Evolutionary conservation across 2,113 vertebrate species (phyloP), one percentile per base, ranked within the genome.

Genomic region (Nothobranchius kuhntae): DNA sequence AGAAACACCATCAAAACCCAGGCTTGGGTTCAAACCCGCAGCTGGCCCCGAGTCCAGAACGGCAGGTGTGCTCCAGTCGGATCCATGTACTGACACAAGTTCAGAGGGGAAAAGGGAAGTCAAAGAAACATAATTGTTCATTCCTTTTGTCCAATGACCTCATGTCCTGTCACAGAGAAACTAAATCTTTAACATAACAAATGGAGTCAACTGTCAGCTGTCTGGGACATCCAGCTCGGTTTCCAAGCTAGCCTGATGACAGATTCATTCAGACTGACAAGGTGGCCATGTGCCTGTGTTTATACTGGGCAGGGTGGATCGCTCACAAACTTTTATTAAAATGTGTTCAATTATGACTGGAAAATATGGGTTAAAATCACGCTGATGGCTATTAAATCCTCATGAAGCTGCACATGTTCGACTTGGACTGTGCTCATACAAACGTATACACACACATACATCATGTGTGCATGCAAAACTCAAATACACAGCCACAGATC

Each of bases 161-260:
- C 83, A 90, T 84, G 68, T 86, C 80, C 83, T 86, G 89, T 87
- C 81, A 84, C 72, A 83, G 75, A 78, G 77, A 87, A 91, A 89
- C 67, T 45, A 71, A 89, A 89, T 85, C 82, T 80, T 84, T 78
- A 87, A 80, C 61, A 87, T 68, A 88, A 87, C 80, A 90, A 87
- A 87, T 66, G 72, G 72, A 83, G 68, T 78, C 73, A 80, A 79
- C 57, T 46, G 67, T 84, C 73, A 81, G 69, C 50, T 42, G 53
- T 77, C 65, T 47, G 75, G 68, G 63, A 77, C 46, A 9, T 40
- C 40, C 38, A 55, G 51, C 63, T 71, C 59, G 62, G 79, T 76
- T 71, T 81, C 78, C 60, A 53, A 47, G 47, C 53, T 26, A 65
- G 54, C 73, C 74, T 53, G 82, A 68, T 82, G 71, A 87, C 54